Conservation (phyloP, 1,140 invertebrate species). For the Agrilus planipennis region DNA sequence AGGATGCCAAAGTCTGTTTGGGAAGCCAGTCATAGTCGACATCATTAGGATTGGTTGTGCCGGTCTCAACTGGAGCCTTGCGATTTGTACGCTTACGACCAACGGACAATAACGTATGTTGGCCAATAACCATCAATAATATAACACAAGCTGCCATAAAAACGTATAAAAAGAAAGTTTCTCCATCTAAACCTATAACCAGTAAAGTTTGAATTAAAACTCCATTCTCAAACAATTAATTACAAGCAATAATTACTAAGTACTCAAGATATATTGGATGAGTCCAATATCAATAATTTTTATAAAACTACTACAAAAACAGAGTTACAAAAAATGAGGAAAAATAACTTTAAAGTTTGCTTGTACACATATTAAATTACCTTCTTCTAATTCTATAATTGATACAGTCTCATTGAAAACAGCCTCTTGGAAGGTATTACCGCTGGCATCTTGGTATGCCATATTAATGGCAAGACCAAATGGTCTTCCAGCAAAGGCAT, state of each 20-base stretch:
- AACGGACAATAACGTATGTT: slow-evolving; percentile 77
- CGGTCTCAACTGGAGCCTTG: slow-evolving; percentile 57
- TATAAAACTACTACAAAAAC: no score
- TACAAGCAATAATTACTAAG: no score
- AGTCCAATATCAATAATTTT: no score
- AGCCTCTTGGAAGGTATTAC: slow-evolving; percentile 59
- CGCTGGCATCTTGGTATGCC: slow-evolving; percentile 75
- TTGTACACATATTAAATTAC: slow-evolving; percentile 10
- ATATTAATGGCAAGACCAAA: slow-evolving; percentile 92
- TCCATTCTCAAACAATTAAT: neutral
- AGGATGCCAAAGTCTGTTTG: slow-evolving; percentile 69
- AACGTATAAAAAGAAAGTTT: slow-evolving; percentile 96
- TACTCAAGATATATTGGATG: no score
- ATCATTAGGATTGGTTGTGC: slow-evolving; percentile 78
- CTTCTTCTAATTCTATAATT: slow-evolving; percentile 92
- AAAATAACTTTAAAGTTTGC: neutral
- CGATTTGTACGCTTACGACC: slow-evolving; percentile 48
- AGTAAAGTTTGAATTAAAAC: neutral
- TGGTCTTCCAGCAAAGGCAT: slow-evolving; percentile 88
- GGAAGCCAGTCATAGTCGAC: slow-evolving; percentile 98
- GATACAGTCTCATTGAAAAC: slow-evolving; percentile 99
- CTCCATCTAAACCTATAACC: slow-evolving; percentile 69
- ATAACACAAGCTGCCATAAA: slow-evolving; percentile 83
- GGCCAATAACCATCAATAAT: slow-evolving; percentile 75
- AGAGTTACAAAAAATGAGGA: neutral